These are phyloP conservation scores for Bergia sp. DNA, from an alignment of 92 coral and sea anemone species.

Conservation along the genomic window DNA sequence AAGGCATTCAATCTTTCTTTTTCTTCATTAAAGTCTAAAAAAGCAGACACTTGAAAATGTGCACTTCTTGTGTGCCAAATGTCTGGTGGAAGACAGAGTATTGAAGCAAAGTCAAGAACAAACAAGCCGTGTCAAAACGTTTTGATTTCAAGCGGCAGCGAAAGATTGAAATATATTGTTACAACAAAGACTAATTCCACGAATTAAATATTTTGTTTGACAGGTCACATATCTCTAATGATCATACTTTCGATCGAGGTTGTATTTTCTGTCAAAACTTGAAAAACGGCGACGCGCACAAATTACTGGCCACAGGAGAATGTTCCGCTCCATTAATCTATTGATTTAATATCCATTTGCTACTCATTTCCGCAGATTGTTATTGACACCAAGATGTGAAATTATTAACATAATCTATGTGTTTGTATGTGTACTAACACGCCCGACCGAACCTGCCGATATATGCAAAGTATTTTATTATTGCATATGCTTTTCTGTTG, in stretches of 20 bases:
- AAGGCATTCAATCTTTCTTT: background rate
- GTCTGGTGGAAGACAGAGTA: background rate
- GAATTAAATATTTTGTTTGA: background rate
- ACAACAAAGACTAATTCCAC: background rate
- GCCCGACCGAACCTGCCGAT: background rate
- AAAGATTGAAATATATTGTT: too few relatives aligned
- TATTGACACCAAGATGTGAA: background rate
- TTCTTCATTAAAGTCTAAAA: background rate
- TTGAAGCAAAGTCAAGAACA: background rate
- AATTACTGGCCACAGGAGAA: conserved; percentile 11
- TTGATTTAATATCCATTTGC: conserved; percentile 10
- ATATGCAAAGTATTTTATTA: background rate
- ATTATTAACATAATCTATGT: conserved; percentile 14
- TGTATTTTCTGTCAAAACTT: background rate
- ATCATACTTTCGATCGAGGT: background rate
- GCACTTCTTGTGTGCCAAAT: background rate
- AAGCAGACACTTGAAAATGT: background rate
- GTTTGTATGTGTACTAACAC: background rate
- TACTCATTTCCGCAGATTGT: background rate
- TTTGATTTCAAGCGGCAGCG: background rate
- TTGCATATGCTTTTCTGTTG: background rate
- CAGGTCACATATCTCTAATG: background rate
- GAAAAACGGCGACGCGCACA: background rate
- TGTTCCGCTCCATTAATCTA: conserved; percentile 19
- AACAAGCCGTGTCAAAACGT: background rate